Conservation (phyloP, 2,113 vertebrate genomes). For the Cathartes aura region DNA sequence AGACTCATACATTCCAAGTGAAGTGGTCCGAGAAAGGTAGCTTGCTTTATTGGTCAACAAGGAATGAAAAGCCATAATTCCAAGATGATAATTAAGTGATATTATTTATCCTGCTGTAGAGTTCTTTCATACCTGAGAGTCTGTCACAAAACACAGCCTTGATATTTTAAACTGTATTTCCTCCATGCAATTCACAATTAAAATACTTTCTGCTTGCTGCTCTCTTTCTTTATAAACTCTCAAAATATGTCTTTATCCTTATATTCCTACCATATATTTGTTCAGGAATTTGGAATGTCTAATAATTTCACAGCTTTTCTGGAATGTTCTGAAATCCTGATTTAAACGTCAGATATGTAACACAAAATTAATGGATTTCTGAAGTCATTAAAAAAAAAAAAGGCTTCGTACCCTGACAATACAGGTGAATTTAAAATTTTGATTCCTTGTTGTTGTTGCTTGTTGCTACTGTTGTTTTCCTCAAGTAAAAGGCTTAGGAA, state of each 20-base stretch:
- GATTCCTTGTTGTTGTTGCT: not conserved
- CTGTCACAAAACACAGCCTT: not conserved
- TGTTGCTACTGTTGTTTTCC: not conserved
- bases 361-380: not conserved
- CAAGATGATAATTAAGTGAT: not conserved
- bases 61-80: not conserved
- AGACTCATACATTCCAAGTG: not conserved
- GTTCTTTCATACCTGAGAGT: not conserved
- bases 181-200: not conserved
- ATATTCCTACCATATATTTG: not conserved
- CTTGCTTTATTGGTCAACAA: not conserved
- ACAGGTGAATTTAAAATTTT: not conserved
- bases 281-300: not conserved
- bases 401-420: fast-evolving
- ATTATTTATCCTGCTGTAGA: not conserved
- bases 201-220: not conserved
- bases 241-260: not conserved
- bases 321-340: not conserved
- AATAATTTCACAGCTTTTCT: not conserved
- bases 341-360: not conserved
- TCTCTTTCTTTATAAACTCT: not conserved
- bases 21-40: not conserved
- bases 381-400: not conserved
- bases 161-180: not conserved
- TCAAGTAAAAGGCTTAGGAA: not conserved